A percentile compares a stretch with the other conserved stretches of the same genome.
Conservation (phyloP, 2,888 invertebrate genomes). For the Drosophila anomalipes region DNA sequence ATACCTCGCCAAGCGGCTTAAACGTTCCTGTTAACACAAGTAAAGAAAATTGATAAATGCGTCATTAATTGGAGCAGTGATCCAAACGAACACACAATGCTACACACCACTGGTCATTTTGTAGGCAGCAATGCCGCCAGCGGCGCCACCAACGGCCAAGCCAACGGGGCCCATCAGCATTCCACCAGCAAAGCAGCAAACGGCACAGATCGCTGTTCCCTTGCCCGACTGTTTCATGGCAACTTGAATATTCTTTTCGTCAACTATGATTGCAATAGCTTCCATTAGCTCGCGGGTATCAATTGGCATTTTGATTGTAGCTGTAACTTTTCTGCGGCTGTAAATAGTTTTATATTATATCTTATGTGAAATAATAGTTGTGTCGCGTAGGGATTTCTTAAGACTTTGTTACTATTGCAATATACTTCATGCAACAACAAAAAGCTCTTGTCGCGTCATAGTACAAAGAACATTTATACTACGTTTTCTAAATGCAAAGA, state of each 20-base stretch:
- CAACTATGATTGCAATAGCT: conserved; percentile 82
- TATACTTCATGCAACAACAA: neutral
- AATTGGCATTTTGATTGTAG: conserved; percentile 77
- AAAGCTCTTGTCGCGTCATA: conserved; percentile 18
- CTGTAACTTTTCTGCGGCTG: neutral
- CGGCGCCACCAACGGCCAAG: conserved; percentile 82
- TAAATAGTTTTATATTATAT: neutral
- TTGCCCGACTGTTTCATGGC: conserved; percentile 81
- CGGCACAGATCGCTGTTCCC: conserved; percentile 83
- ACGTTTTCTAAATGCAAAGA: neutral
- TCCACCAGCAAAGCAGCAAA: conserved; percentile 82
- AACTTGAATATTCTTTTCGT: conserved; percentile 83
- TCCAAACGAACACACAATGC: neutral
- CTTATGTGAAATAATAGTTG: neutral
- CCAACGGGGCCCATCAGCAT: conserved; percentile 83
- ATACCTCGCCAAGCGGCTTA: conserved; percentile 82
- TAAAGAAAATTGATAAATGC: neutral
- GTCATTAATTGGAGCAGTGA: neutral
- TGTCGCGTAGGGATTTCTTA: neutral
- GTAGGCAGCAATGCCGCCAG: conserved; percentile 83
- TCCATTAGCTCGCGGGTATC: conserved; percentile 82
- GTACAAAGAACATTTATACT: conserved; percentile 41
- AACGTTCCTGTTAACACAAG: conserved; percentile 73
- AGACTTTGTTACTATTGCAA: neutral
- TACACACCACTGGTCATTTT: conserved; percentile 80